phyloP scores from a whole-genome alignment of 2,113 vertebrate species.

The Barnardius zonarius region DNA sequence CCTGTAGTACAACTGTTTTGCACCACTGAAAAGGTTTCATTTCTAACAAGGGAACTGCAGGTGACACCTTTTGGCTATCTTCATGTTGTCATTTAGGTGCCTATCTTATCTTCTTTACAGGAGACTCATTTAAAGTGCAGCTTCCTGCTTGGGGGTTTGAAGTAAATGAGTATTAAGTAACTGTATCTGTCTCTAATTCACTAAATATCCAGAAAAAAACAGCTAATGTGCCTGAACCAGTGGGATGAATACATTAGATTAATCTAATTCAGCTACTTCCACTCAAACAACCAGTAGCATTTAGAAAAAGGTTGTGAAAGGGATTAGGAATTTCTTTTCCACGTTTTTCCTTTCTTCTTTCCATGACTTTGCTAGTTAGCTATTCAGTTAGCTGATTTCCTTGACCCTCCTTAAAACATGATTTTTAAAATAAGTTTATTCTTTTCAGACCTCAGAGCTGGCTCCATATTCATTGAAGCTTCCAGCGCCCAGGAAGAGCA shows the following conservation, averaged over 20 bases:
- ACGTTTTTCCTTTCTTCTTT: constrained; percentile 8
- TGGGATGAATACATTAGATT: constrained; percentile 21
- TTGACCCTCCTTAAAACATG: not conserved
- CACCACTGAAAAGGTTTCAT: not conserved
- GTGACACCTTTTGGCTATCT: not conserved
- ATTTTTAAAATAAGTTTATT: not conserved
- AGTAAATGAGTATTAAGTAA: constrained; percentile 35
- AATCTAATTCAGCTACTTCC: constrained; percentile 50
- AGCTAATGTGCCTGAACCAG: constrained; percentile 24
- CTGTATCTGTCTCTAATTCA: constrained; percentile 50
- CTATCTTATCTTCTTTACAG: not conserved
- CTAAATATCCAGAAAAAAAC: constrained; percentile 46
- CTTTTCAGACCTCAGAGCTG: not conserved
- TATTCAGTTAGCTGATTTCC: not conserved
- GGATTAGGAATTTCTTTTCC: constrained; percentile 13
- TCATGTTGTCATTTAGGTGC: not conserved
- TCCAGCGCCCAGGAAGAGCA: not conserved
- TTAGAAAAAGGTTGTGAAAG: not conserved
- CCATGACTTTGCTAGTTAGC: not conserved
- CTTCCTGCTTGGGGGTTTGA: constrained; percentile 7
- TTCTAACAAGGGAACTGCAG: not conserved
- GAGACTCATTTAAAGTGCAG: not conserved
- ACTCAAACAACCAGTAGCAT: not conserved
- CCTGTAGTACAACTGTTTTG: not conserved
- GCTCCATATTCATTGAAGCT: not conserved